Evolutionary conservation across 2,113 vertebrate species (phyloP).

Genomic region (Climacteris rufus): DNA sequence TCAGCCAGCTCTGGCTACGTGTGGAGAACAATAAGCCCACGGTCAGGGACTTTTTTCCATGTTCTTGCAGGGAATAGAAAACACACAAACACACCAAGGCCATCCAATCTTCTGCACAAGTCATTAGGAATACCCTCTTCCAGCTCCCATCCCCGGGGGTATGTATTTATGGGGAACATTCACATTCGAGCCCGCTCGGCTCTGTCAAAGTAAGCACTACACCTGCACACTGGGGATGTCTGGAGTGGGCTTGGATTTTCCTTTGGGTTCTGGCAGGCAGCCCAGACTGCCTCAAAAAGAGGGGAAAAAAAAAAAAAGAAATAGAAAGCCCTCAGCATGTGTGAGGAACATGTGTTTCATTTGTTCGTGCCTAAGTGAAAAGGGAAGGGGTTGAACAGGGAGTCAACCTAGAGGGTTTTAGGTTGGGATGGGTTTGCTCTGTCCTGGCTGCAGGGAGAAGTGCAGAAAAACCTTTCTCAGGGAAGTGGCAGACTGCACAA

Average conservation of each 20-base stretch:
- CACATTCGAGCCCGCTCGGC: neutral
- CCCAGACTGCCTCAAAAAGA: constrained; percentile 16
- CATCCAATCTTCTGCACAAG: constrained; percentile 29
- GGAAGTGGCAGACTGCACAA: neutral
- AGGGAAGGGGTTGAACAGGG: neutral
- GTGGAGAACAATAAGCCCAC: constrained; percentile 8
- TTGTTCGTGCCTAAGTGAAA: neutral
- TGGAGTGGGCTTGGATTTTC: constrained; percentile 53
- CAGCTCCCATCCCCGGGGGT: constrained; percentile 27
- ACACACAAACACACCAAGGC: neutral
- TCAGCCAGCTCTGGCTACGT: neutral
- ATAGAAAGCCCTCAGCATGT: neutral
- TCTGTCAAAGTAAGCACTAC: neutral
- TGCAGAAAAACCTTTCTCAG: neutral
- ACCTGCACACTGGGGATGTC: constrained; percentile 55
- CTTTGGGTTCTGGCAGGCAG: constrained; percentile 56
- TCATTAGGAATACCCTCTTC: constrained; percentile 52
- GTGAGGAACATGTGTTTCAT: constrained; percentile 35
- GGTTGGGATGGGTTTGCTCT: neutral
- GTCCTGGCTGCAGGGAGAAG: neutral
- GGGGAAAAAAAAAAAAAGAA: neutral
- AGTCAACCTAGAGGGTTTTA: neutral
- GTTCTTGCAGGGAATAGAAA: constrained; percentile 43
- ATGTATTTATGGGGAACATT: constrained; percentile 14
- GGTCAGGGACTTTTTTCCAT: constrained; percentile 14